Evolutionary conservation across 37 sponge, comb jelly and placozoan species (phyloP).

Genomic region (Beroe ovata): DNA sequence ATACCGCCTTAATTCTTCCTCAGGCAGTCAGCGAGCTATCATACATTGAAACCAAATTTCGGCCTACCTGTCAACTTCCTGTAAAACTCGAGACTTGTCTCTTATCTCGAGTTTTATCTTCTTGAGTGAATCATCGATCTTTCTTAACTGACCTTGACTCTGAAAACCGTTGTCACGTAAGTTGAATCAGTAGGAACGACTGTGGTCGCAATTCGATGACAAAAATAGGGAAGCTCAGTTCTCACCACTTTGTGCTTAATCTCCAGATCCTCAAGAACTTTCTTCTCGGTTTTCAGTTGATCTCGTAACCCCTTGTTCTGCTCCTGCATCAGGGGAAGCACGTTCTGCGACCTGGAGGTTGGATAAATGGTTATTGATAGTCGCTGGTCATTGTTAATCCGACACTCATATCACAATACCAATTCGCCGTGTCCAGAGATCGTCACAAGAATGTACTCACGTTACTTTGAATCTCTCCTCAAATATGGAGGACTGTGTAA

Average conservation of each 20-base stretch:
- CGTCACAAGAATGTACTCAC: too few relatives aligned
- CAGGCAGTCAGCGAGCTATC: too few relatives aligned
- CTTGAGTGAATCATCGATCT: constrained; percentile 30
- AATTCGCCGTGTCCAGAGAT: too few relatives aligned
- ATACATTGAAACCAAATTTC: too few relatives aligned
- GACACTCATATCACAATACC: too few relatives aligned
- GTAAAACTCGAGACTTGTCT: not conserved
- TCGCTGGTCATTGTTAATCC: too few relatives aligned
- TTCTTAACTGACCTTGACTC: constrained; percentile 6
- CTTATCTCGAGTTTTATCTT: not conserved
- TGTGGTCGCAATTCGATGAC: too few relatives aligned
- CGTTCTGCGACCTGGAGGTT: not conserved
- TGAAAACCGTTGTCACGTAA: too few relatives aligned
- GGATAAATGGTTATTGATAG: too few relatives aligned
- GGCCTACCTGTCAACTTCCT: constrained; percentile 47
- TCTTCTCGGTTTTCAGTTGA: constrained; percentile 1
- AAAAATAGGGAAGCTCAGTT: too few relatives aligned
- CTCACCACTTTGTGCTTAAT: constrained; percentile 36
- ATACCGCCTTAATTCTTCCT: too few relatives aligned
- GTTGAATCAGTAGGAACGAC: too few relatives aligned
- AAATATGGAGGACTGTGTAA: not conserved
- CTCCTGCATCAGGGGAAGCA: not conserved
- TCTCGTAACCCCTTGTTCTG: not conserved
- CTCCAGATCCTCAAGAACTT: constrained; percentile 29
- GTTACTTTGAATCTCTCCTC: constrained; percentile 13